A percentile compares a stretch with the other conserved stretches of the same genome.
Evolutionary conservation across 2,113 vertebrate species (phyloP).

Genomic region (Salvelinus sp.): DNA sequence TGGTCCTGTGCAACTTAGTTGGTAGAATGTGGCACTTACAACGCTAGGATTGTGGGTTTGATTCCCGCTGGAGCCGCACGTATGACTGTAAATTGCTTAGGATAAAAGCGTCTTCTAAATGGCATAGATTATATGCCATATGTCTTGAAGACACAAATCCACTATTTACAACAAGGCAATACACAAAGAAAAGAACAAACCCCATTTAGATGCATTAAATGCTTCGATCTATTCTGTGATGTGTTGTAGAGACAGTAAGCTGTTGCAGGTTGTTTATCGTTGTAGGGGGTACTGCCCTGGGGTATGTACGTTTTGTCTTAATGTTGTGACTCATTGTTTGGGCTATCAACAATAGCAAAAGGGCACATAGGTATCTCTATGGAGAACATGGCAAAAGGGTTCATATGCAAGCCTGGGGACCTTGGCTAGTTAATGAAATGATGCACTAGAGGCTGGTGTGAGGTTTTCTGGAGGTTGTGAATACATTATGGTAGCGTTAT

Average conservation of each 20-base stretch:
- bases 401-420: neutral
- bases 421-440: neutral
- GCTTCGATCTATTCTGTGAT: neutral
- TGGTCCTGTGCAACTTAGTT: no score
- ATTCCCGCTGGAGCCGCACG: no score
- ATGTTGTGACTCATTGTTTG: conserved; percentile 30
- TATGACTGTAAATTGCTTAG: no score
- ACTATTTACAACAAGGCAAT: neutral
- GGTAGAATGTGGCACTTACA: no score
- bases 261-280: neutral
- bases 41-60: no score
- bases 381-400: neutral
- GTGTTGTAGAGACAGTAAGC: neutral
- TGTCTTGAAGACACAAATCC: no score
- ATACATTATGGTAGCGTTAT: neutral
- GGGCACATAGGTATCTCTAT: neutral
- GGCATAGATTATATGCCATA: no score
- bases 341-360: neutral
- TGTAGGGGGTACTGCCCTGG: neutral
- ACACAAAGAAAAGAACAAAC: neutral
- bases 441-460: no score
- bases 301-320: neutral
- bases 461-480: no score
- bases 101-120: no score
- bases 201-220: neutral